Conservation (phyloP, 2,797 vertebrate genomes). For the Lindbergichthys nudifrons region DNA sequence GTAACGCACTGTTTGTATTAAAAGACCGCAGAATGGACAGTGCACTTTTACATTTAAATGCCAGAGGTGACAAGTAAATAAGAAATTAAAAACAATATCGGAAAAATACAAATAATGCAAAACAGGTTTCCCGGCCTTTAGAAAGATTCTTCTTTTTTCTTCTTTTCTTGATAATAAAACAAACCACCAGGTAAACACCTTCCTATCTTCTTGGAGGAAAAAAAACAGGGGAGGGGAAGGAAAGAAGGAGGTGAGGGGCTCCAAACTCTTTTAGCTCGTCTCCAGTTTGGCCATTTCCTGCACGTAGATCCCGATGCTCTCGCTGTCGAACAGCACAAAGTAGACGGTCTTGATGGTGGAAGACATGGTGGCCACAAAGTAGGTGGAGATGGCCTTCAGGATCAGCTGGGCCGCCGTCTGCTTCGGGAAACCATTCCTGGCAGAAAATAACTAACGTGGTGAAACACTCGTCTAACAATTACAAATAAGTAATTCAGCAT, state of each 20-base stretch:
- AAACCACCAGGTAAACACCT: conserved; percentile 62
- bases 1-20: conserved; percentile 51
- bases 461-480: too few relatives aligned
- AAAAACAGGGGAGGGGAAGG: not conserved
- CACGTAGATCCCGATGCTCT: conserved; percentile 98
- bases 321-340: conserved; percentile 98
- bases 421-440: conserved; percentile 97
- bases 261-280: conserved; percentile 84
- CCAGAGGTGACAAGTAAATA: conserved; percentile 51
- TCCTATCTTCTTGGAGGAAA: conserved; percentile 51
- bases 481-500: too few relatives aligned
- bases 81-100: conserved; percentile 67
- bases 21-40: conserved; percentile 66
- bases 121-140: conserved; percentile 68
- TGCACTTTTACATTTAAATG: conserved; percentile 61
- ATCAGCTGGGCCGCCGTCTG: conserved; percentile 97
- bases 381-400: conserved; percentile 97
- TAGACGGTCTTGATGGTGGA: conserved; percentile 98
- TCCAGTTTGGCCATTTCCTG: conserved; percentile 99
- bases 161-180: conserved; percentile 56
- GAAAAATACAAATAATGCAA: conserved; percentile 73
- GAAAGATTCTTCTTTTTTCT: conserved; percentile 53
- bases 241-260: not conserved
- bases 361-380: conserved; percentile 97
- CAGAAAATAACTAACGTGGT: not conserved